phyloP scores from a whole-genome alignment of 1,140 invertebrate genomes.

The Drosophila trapezifrons region DNA sequence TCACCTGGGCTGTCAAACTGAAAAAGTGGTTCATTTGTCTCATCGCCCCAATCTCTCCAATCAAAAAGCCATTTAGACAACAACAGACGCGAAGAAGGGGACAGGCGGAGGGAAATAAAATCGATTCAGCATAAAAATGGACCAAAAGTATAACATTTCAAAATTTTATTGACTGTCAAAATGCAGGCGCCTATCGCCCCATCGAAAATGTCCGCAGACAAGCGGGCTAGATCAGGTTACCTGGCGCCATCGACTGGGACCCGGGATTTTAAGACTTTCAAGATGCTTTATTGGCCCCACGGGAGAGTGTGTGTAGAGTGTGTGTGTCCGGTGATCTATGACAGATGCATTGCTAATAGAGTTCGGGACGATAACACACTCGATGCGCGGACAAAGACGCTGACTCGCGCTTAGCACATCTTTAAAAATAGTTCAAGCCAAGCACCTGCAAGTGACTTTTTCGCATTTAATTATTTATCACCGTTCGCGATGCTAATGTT shows the following conservation, averaged over 20 bases:
- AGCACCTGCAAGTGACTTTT: slow-evolving; percentile 51
- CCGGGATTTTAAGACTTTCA: slow-evolving; percentile 13
- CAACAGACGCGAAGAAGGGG: slow-evolving; percentile 42
- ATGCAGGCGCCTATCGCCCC: slow-evolving; percentile 46
- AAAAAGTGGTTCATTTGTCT: slow-evolving; percentile 81
- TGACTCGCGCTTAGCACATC: slow-evolving; percentile 64
- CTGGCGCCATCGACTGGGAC: slow-evolving; percentile 25
- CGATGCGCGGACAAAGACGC: slow-evolving; percentile 18
- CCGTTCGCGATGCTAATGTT: slow-evolving; percentile 53
- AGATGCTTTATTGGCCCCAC: slow-evolving; percentile 66
- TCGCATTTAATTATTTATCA: slow-evolving; percentile 51
- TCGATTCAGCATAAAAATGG: slow-evolving; percentile 63
- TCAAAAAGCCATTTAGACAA: slow-evolving; percentile 78
- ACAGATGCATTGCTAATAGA: slow-evolving; percentile 71
- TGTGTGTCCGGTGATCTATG: slow-evolving; percentile 37
- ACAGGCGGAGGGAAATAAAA: slow-evolving; percentile 58
- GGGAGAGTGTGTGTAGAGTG: neutral
- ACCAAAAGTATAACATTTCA: slow-evolving; percentile 81
- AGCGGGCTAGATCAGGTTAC: slow-evolving; percentile 68
- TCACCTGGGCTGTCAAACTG: slow-evolving; percentile 63
- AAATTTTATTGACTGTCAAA: slow-evolving; percentile 83
- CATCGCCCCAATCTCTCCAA: slow-evolving; percentile 64
- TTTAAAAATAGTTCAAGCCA: slow-evolving; percentile 77
- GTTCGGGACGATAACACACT: slow-evolving; percentile 5
- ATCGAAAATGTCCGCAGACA: slow-evolving; percentile 36